A percentile compares a stretch with the other conserved stretches of the same genome.
Conservation (phyloP, 2,113 vertebrate genomes). For the Ellobius talpinus region DNA sequence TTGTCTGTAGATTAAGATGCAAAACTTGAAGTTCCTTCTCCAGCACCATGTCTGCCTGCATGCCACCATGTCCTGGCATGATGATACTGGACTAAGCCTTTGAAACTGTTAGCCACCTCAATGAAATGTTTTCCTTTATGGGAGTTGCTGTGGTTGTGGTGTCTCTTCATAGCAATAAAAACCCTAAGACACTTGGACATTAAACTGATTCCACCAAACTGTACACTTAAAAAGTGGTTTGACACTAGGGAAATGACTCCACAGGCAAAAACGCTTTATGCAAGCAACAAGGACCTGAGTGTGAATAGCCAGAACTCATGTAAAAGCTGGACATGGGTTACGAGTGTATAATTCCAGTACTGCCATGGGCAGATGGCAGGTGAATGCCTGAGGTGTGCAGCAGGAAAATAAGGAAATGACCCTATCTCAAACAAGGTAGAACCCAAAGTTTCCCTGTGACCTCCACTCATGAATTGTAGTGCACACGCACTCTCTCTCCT, state of each 20-base stretch:
- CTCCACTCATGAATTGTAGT: not conserved
- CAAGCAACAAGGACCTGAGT: no score
- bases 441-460: not conserved
- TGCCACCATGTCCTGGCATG: not conserved
- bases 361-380: not conserved
- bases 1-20: not conserved
- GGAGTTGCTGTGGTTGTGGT: not conserved
- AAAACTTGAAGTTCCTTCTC: not conserved
- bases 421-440: not conserved
- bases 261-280: no score
- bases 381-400: not conserved
- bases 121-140: not conserved
- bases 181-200: not conserved
- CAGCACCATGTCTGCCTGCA: not conserved
- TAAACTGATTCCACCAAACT: not conserved
- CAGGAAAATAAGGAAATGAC: not conserved
- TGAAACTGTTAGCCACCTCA: not conserved
- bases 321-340: not conserved
- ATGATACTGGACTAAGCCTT: not conserved
- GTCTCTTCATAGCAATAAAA: not conserved
- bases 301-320: not conserved
- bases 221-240: not conserved
- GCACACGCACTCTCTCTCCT: not conserved
- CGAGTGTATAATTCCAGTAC: no score
- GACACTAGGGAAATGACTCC: not conserved